Evolutionary conservation across 1,140 invertebrate genomes (phyloP).

Genomic region (Tachypleus tridentatus): DNA sequence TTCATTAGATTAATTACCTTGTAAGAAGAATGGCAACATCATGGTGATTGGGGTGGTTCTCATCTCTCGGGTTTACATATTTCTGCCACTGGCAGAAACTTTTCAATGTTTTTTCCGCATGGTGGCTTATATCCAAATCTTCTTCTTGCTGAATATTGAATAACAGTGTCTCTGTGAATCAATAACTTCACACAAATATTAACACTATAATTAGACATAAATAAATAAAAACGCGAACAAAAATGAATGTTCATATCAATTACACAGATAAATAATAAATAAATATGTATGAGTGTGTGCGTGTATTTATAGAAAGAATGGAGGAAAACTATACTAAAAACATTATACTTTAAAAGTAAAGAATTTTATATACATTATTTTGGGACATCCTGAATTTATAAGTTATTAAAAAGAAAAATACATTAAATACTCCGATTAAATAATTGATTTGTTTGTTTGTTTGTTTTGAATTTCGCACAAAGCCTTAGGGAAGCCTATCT

Average conservation of each 20-base stretch:
- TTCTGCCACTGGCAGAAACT: slow-evolving; percentile 81
- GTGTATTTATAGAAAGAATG: too few relatives aligned
- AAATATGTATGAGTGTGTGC: slow-evolving; percentile 4
- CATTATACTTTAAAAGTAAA: too few relatives aligned
- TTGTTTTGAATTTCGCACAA: too few relatives aligned
- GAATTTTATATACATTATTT: too few relatives aligned
- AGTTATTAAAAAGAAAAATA: too few relatives aligned
- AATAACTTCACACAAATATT: neutral
- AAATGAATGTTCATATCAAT: too few relatives aligned
- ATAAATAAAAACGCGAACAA: slow-evolving; percentile 5
- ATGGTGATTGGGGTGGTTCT: slow-evolving; percentile 76
- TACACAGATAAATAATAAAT: slow-evolving; percentile 1
- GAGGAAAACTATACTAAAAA: too few relatives aligned
- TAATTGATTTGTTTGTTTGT: too few relatives aligned
- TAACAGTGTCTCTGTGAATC: neutral
- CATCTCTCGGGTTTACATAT: slow-evolving; percentile 57
- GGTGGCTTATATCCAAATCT: slow-evolving; percentile 58
- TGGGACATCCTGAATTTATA: too few relatives aligned
- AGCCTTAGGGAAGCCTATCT: too few relatives aligned
- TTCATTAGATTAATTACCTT: slow-evolving; percentile 37
- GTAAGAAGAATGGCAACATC: slow-evolving; percentile 86
- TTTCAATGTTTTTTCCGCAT: slow-evolving; percentile 65
- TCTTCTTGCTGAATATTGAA: slow-evolving; percentile 35
- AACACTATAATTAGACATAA: neutral
- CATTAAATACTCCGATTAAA: too few relatives aligned